Percentiles rank a stretch among this genome's conserved stretches.
Evolutionary conservation across 2,888 invertebrate species (phyloP).

Genomic region (Harmothoe impar): DNA sequence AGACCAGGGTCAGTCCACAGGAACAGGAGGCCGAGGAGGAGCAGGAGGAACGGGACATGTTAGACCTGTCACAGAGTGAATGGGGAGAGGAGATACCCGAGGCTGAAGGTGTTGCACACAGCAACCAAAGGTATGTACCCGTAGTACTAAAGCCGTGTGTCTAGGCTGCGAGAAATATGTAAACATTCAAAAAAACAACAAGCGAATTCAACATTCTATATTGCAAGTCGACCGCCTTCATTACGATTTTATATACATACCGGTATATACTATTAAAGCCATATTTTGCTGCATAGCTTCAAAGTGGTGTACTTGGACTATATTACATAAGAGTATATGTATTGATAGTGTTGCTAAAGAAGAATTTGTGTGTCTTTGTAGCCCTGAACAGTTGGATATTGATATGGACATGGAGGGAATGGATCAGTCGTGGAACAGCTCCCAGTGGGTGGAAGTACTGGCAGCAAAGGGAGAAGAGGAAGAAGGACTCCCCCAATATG

Average conservation of each 20-base stretch:
- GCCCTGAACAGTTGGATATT: not conserved
- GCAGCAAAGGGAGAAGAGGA: constrained; percentile 42
- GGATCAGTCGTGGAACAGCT: constrained; percentile 77
- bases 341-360: too few relatives aligned
- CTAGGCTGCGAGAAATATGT: too few relatives aligned
- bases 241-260: too few relatives aligned
- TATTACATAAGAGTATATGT: too few relatives aligned
- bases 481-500: constrained; percentile 78
- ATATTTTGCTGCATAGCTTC: too few relatives aligned
- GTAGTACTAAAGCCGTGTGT: too few relatives aligned
- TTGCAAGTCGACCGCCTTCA: too few relatives aligned
- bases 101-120: constrained; percentile 24
- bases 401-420: constrained; percentile 70
- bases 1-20: not conserved
- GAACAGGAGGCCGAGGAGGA: not conserved
- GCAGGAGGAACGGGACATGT: constrained; percentile 76
- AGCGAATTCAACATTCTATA: too few relatives aligned
- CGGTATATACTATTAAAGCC: too few relatives aligned
- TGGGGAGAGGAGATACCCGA: constrained; percentile 71
- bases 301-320: too few relatives aligned
- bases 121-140: too few relatives aligned
- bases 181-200: too few relatives aligned
- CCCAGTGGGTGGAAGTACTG: constrained; percentile 69
- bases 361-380: not conserved
- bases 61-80: constrained; percentile 80